Percentiles rank a stretch among this genome's conserved stretches.
Evolutionary conservation across 2,113 vertebrate genomes (phyloP).

Genomic region (Grantiella picta): DNA sequence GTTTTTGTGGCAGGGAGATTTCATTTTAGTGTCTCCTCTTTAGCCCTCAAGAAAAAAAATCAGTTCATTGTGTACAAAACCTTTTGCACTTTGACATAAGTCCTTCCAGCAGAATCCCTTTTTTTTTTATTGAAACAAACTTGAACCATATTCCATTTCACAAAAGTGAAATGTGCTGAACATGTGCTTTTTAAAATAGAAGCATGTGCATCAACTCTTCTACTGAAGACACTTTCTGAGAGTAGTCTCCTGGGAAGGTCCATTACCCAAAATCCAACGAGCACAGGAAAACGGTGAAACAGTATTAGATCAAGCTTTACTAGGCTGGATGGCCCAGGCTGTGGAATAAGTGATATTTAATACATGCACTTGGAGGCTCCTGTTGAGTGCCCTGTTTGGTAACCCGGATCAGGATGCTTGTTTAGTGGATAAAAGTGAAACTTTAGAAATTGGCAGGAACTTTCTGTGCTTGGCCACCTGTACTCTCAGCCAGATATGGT

Average conservation of each 20-base stretch:
- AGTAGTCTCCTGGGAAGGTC: conserved; percentile 71
- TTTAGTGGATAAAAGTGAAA: conserved; percentile 84
- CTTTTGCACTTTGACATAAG: conserved; percentile 78
- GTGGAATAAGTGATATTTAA: conserved; percentile 78
- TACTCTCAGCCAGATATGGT: conserved; percentile 73
- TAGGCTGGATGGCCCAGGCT: conserved; percentile 60
- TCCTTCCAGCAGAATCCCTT: conserved; percentile 66
- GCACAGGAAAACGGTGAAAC: conserved; percentile 74
- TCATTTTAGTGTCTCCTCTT: conserved; percentile 46
- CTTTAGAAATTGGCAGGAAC: conserved; percentile 85
- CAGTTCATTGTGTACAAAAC: conserved; percentile 70
- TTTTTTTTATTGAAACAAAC: conserved; percentile 70
- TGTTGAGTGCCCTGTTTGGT: conserved; percentile 76
- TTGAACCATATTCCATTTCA: conserved; percentile 80
- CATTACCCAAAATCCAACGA: conserved; percentile 69
- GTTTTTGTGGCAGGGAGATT: conserved; percentile 30
- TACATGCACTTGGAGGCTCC: conserved; percentile 69
- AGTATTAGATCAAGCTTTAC: conserved; percentile 66
- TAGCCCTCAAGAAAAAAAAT: conserved; percentile 9
- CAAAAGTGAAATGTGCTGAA: conserved; percentile 77
- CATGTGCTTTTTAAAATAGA: conserved; percentile 77
- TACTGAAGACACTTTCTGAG: conserved; percentile 71
- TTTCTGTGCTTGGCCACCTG: conserved; percentile 76
- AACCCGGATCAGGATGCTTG: conserved; percentile 81
- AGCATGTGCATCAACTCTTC: conserved; percentile 69